Evolutionary conservation across 2,888 invertebrate species (phyloP).

Genomic region (Acleris literana): DNA sequence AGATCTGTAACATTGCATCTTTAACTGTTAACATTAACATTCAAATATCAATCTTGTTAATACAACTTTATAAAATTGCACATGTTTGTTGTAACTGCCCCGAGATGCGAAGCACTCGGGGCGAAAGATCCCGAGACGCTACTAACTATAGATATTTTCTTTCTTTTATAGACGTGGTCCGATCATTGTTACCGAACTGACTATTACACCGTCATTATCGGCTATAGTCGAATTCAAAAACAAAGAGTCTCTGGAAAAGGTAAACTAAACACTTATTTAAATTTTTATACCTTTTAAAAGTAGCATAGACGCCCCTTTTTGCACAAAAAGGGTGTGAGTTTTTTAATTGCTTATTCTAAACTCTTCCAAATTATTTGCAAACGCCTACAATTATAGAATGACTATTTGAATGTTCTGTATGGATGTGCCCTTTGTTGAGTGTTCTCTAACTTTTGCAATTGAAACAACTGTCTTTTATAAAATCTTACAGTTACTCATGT

Average conservation of each 20-base stretch:
- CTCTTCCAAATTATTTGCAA: slow-evolving; percentile 69
- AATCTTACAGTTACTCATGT: too few relatives aligned
- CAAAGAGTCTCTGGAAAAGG: slow-evolving; percentile 83
- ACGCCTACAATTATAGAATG: slow-evolving; percentile 65
- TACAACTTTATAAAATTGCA: slow-evolving; percentile 35
- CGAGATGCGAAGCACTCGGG: slow-evolving; percentile 64
- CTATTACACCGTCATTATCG: slow-evolving; percentile 83
- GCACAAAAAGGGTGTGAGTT: slow-evolving; percentile 46
- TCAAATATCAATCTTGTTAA: slow-evolving; percentile 77
- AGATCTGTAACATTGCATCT: slow-evolving; percentile 10
- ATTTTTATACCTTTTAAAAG: slow-evolving; percentile 60
- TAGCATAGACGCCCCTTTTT: slow-evolving; percentile 47
- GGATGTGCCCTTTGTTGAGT: slow-evolving; percentile 59
- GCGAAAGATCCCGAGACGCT: slow-evolving; percentile 56
- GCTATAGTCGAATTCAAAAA: slow-evolving; percentile 84
- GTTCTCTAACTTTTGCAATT: slow-evolving; percentile 8
- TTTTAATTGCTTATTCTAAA: slow-evolving; percentile 58
- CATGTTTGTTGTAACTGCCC: slow-evolving; percentile 49
- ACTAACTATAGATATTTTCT: slow-evolving; percentile 79
- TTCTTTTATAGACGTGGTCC: slow-evolving; percentile 84
- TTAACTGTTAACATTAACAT: slow-evolving; percentile 78
- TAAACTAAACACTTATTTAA: slow-evolving; percentile 79
- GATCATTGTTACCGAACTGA: slow-evolving; percentile 83
- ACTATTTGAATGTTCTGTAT: slow-evolving; percentile 81
- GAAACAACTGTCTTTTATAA: background rate